Base-by-base conservation (phyloP, 2,797 vertebrate genomes). In the Leucoraja ocellata region DNA sequence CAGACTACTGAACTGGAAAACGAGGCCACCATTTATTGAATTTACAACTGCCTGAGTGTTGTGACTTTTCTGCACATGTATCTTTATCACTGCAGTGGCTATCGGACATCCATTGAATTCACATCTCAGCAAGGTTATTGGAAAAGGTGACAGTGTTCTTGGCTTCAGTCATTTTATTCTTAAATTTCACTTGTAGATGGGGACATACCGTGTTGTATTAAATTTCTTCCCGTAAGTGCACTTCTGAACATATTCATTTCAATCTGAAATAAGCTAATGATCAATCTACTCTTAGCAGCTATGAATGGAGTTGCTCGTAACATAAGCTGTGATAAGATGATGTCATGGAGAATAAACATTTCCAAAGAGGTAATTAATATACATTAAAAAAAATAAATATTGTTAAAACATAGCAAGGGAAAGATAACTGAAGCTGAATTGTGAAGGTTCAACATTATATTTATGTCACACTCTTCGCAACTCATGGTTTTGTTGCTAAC, bases 341-440 rank as follows among this genome's bases (percentile, higher is more conserved):
- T 36, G 84, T 88, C 65, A 88, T 88, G 61, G 63, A 88, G 84
- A 68, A 65, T 65, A 88, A 16, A 16, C 21, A 36, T 36, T 88
- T 88, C 84, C 68, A 88, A 88, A 88, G 7, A 68, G 63, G 63
- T 88, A 88, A 88, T 88, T 88, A 68, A 68, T 68, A 68, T 88
- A 32, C n/a, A 88, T n/a, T 68, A 28, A 28, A 25, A 46, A 83
- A 61, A 58, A 84, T 58, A 65, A 16, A 18, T 68, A 68, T 25
- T 68, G n/a, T 88, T 32, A 36, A 5, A 88, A 88, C 32, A 32
- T 88, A 36, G n/a, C n/a, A 36, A 88, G 84, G 63, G 16, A 68
- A 88, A 36, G n/a, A 68, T 68, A 8, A 18, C 32, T 68, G n/a
- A 54, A 21, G 54, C 9, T 83, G 7, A 65, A 68, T 3, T 68